These are phyloP conservation scores for Trichopria drosophilae DNA, from an alignment of 2,888 invertebrate genomes.

Conservation along the genomic window DNA sequence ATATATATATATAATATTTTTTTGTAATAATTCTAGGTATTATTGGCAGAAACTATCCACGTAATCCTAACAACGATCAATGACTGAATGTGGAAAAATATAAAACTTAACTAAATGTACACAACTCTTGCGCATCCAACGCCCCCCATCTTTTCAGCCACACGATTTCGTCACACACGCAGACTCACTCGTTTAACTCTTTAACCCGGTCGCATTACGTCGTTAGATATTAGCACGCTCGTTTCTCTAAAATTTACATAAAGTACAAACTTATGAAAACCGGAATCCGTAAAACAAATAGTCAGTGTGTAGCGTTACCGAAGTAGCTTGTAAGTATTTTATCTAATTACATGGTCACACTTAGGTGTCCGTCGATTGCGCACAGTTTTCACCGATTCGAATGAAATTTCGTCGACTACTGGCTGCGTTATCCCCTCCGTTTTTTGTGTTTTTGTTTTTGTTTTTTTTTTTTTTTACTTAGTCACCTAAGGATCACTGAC, in stretches of 20 bases:
- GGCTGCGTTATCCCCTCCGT: too few species aligned
- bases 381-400: too few species aligned
- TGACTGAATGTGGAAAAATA: conserved; percentile 58
- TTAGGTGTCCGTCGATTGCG: conserved; percentile 51
- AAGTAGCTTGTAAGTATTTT: conserved; percentile 48
- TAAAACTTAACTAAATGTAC: conserved; percentile 59
- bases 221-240: conserved; percentile 36
- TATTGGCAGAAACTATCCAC: conserved; percentile 37
- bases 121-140: conserved; percentile 43
- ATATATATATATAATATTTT: too few species aligned
- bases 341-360: conserved; percentile 54
- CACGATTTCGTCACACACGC: conserved; percentile 5
- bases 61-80: conserved; percentile 54
- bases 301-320: conserved; percentile 46
- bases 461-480: too few species aligned
- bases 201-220: conserved; percentile 5
- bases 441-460: too few species aligned
- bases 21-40: conserved; percentile 20
- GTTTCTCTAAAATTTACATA: conserved; percentile 54
- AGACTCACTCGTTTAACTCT: background rate
- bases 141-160: conserved; percentile 26
- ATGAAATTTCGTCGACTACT: too few species aligned
- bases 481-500: too few species aligned
- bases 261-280: conserved; percentile 58
- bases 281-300: conserved; percentile 53